These are phyloP conservation scores for Parnassius mnemosyne DNA, from an alignment of 2,888 invertebrate species.

Conservation along the genomic window DNA sequence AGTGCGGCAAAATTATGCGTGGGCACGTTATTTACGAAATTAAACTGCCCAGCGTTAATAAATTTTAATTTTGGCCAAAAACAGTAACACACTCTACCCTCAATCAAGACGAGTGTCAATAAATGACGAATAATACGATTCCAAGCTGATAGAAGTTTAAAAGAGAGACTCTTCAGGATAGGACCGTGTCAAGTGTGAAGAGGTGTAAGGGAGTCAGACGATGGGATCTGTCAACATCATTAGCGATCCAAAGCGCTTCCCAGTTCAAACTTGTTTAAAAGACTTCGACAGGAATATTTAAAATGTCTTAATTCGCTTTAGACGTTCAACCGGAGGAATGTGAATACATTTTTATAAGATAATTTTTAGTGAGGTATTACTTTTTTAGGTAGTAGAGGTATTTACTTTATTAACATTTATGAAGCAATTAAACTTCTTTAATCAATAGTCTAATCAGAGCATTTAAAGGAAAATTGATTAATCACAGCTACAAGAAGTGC, in stretches of 20 bases:
- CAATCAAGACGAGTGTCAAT: conserved; percentile 20
- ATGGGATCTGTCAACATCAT: conserved; percentile 73
- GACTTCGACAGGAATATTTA: conserved; percentile 18
- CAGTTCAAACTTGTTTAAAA: conserved; percentile 16
- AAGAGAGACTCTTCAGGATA: conserved; percentile 46
- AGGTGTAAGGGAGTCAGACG: conserved; percentile 40
- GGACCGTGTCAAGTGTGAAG: conserved; percentile 21
- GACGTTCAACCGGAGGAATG: conserved; percentile 5
- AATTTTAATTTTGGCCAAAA: conserved; percentile 1
- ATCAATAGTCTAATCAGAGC: too few relatives aligned
- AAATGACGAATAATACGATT: conserved; percentile 48
- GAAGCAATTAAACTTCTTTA: too few relatives aligned
- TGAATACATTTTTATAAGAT: neutral
- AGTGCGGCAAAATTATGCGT: neutral
- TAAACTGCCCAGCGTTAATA: too few relatives aligned
- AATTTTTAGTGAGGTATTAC: too few relatives aligned
- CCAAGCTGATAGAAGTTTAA: conserved; percentile 38
- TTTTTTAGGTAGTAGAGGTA: too few relatives aligned
- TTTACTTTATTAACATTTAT: too few relatives aligned
- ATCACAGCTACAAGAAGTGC: too few relatives aligned
- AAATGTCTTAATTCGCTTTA: conserved; percentile 10
- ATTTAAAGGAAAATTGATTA: too few relatives aligned
- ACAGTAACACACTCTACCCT: conserved; percentile 13
- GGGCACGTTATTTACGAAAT: neutral
- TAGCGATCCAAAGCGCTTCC: conserved; percentile 57